Evolutionary conservation across 2,888 invertebrate genomes (phyloP), one percentile per base, ranked within the genome.

Genomic region (Lagria hirta): DNA sequence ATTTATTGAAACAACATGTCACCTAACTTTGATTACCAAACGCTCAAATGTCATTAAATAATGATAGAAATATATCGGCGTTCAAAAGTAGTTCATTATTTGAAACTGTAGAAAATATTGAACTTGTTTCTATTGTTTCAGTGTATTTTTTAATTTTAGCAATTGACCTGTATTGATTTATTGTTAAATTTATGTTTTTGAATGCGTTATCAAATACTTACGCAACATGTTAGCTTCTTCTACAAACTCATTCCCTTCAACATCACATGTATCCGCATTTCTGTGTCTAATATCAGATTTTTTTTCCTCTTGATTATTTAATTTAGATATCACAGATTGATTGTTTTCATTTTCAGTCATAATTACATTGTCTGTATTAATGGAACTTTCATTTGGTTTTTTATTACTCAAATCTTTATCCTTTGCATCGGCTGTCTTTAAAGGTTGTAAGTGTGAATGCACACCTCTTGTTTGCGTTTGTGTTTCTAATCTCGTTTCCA

Each of bases 191-290:
- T n/a, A n/a, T n/a, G n/a, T n/a, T n/a, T n/a, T n/a, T n/a, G n/a
- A n/a, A n/a, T n/a, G n/a, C n/a, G n/a, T n/a, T n/a, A n/a, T n/a
- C n/a, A n/a, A n/a, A n/a, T n/a, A 10, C 46, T 46, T 30, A 46
- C 46, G 4, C 16, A 26, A 24, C 24, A 43, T 37, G 15, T 22
- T 24, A 16, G 40, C 34, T 21, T 46, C 35, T 10, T 46, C 41
- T 17, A 3, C 13, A 27, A 30, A 29, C 13, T 40, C n/a, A n/a
- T n/a, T n/a, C n/a, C n/a, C 14, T 18, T 22, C 21, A 13, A 4
- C 14, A 17, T 21, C 20, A 32, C 13, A 13, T 18, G 7, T 15
- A 3, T 40, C 13, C 13, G 10, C 17, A 12, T 20, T 24, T 30
- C 18, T 17, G 17, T 35, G 13, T 23, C n/a, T 17, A 35, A 29